Conservation (phyloP, 2,113 vertebrate species). For the Azemiops feae region DNA sequence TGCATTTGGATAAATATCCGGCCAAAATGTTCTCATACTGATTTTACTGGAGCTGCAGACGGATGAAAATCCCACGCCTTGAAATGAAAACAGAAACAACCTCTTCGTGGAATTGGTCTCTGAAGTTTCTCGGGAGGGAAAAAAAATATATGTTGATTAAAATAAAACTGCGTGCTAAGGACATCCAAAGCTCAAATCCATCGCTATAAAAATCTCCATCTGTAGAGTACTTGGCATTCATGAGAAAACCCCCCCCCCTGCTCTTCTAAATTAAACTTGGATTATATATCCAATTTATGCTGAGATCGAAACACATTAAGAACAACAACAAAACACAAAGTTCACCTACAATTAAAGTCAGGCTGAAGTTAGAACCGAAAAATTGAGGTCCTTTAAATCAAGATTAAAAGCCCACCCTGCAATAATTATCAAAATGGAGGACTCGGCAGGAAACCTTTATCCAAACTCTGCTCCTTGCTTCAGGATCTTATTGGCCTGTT, state of each 20-base stretch:
- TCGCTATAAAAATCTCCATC: neutral
- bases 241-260: neutral
- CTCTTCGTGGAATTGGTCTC: neutral
- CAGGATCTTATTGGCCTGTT: too few relatives aligned
- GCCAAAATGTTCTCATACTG: neutral
- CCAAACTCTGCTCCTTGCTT: neutral
- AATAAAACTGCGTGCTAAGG: neutral
- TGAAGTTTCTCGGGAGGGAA: neutral
- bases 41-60: neutral
- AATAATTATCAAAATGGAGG: neutral
- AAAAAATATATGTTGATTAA: too few relatives aligned
- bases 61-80: neutral
- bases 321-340: neutral
- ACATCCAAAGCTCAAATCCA: neutral
- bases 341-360: neutral
- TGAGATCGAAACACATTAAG: neutral
- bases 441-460: neutral
- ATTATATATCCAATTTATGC: too few relatives aligned
- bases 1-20: neutral
- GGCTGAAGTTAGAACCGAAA: neutral
- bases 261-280: neutral
- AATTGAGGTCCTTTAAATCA: neutral
- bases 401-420: neutral
- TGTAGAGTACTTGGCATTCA: neutral
- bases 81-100: neutral